A percentile compares a stretch with the other conserved stretches of the same genome.
phyloP scores from a whole-genome alignment of 2,113 vertebrate genomes.

The Astatoreochromis straeleni region DNA sequence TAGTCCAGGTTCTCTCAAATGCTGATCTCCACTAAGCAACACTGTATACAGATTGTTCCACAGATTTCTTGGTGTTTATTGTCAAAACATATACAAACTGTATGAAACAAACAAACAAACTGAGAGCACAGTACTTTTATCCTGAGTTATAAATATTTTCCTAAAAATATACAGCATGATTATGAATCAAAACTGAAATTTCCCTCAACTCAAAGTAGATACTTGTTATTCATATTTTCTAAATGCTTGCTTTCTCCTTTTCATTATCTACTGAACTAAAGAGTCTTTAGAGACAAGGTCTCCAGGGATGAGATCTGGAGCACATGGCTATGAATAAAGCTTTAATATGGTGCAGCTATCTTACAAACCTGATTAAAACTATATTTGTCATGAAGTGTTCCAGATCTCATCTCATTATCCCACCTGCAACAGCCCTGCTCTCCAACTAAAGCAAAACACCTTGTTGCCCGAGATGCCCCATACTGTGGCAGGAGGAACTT shows the following conservation, averaged over 20 bases:
- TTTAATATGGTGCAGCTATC: background rate
- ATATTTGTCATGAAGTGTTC: background rate
- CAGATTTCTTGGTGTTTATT: constrained; percentile 12
- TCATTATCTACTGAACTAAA: background rate
- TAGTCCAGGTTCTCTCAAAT: background rate
- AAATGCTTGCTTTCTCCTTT: background rate
- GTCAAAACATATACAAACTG: background rate
- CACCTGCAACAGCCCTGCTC: background rate
- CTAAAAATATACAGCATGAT: background rate
- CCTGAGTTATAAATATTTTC: constrained; percentile 19
- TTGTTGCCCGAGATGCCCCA: rapidly evolving
- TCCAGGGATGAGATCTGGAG: constrained; percentile 2
- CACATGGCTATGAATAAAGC: background rate
- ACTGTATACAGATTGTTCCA: background rate
- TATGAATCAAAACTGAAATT: background rate
- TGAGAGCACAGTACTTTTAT: background rate
- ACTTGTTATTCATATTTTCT: background rate
- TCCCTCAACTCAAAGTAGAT: background rate
- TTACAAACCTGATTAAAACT: background rate
- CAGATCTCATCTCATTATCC: background rate
- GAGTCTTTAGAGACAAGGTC: background rate
- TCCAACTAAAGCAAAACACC: background rate
- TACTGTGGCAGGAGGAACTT: background rate
- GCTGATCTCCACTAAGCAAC: background rate
- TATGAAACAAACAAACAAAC: background rate